Evolutionary conservation across 1,140 invertebrate species (phyloP).

Genomic region (Dreissena rostriformis): DNA sequence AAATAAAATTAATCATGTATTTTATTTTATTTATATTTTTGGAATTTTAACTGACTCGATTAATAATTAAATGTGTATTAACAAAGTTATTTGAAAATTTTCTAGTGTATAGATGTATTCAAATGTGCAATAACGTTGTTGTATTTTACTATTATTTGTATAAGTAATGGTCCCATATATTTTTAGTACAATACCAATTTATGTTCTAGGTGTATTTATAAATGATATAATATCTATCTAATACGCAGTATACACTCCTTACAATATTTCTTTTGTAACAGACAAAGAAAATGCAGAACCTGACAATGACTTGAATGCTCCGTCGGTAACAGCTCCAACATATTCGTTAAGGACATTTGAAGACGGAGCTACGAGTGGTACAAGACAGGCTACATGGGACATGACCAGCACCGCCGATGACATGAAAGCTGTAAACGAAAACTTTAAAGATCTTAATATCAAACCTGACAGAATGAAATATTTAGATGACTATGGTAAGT

Average conservation of each 20-base stretch:
- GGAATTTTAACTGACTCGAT: no score
- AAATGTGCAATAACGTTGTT: background rate
- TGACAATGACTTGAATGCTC: conserved; percentile 29
- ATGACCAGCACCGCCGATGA: background rate
- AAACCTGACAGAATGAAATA: background rate
- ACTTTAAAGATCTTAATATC: conserved; percentile 31
- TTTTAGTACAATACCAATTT: background rate
- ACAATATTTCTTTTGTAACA: background rate
- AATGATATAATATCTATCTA: background rate
- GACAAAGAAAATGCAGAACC: background rate
- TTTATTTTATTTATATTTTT: no score
- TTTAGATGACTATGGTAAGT: background rate
- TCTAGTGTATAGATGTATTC: no score
- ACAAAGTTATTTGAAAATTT: no score
- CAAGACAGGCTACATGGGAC: background rate
- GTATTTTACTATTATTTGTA: background rate
- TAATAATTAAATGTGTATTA: no score
- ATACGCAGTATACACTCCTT: background rate
- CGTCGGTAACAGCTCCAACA: background rate
- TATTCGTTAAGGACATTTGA: background rate
- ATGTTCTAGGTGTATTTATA: background rate
- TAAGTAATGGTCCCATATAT: background rate
- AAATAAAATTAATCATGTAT: no score
- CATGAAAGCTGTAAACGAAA: background rate
- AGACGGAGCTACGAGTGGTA: no score